Conservation (phyloP, 2,113 vertebrate genomes). For the Oncorhynchus kisutch region DNA sequence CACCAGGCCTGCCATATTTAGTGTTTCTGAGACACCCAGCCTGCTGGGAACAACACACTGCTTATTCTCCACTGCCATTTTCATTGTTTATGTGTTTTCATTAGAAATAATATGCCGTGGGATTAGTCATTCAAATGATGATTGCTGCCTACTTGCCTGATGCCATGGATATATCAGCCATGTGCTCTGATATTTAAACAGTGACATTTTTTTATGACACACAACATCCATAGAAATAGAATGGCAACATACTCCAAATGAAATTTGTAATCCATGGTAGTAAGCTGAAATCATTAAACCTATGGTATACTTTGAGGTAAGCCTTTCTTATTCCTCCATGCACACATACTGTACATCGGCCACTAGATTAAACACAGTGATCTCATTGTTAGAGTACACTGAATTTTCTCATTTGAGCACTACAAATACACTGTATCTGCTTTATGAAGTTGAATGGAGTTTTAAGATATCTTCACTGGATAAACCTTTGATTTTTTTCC, state of each 20-base stretch:
- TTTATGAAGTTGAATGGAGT: too few species aligned
- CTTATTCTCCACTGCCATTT: not conserved
- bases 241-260: too few species aligned
- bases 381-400: conserved; percentile 36
- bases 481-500: too few species aligned
- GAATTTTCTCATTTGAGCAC: not conserved
- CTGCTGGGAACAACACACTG: not conserved
- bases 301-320: conserved; percentile 24
- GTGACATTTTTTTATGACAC: too few species aligned
- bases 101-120: not conserved
- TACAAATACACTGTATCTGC: too few species aligned
- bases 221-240: too few species aligned
- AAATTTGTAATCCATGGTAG: conserved; percentile 7
- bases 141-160: not conserved
- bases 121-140: not conserved
- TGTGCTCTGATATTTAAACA: not conserved
- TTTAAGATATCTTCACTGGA: too few species aligned
- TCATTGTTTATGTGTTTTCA: not conserved
- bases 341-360: conserved; percentile 21
- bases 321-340: conserved; percentile 30
- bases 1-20: conserved; percentile 67
- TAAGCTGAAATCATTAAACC: conserved; percentile 17
- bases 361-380: conserved; percentile 41
- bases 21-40: conserved; percentile 28
- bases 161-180: not conserved